phyloP scores from a whole-genome alignment of 2,797 vertebrate genomes.

The Pempheris klunzingeri region DNA sequence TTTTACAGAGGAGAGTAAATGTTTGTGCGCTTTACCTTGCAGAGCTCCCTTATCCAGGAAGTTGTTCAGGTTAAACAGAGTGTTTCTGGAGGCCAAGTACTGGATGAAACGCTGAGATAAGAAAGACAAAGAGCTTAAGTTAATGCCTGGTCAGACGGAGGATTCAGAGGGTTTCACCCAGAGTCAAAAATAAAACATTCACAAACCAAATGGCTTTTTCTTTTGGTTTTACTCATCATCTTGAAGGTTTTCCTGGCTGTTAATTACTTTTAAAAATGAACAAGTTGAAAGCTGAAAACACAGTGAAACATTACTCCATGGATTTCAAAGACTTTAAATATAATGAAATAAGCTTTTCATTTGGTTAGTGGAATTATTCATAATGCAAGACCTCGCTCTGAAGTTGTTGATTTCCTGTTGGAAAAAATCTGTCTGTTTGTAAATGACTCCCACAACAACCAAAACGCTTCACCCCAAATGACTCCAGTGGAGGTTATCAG shows the following conservation, averaged over 20 bases:
- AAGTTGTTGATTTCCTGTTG: neutral
- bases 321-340: neutral
- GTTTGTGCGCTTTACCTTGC: constrained; percentile 87
- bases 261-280: too few species aligned
- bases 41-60: constrained; percentile 95
- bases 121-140: neutral
- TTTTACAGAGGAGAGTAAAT: neutral
- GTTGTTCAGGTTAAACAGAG: constrained; percentile 96
- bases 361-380: neutral
- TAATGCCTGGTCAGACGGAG: neutral
- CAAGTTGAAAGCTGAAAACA: too few species aligned
- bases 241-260: too few species aligned
- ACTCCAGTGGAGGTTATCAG: neutral
- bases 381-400: too few species aligned
- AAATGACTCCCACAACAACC: neutral
- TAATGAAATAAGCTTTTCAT: neutral
- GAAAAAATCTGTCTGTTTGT: neutral
- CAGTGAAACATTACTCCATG: neutral
- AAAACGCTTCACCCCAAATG: neutral
- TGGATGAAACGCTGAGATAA: constrained; percentile 92
- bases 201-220: constrained; percentile 3
- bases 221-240: neutral
- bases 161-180: neutral
- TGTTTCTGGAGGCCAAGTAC: constrained; percentile 95
- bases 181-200: neutral